These are phyloP conservation scores for Eilema sororculum DNA, from an alignment of 2,888 invertebrate species.

Conservation along the genomic window DNA sequence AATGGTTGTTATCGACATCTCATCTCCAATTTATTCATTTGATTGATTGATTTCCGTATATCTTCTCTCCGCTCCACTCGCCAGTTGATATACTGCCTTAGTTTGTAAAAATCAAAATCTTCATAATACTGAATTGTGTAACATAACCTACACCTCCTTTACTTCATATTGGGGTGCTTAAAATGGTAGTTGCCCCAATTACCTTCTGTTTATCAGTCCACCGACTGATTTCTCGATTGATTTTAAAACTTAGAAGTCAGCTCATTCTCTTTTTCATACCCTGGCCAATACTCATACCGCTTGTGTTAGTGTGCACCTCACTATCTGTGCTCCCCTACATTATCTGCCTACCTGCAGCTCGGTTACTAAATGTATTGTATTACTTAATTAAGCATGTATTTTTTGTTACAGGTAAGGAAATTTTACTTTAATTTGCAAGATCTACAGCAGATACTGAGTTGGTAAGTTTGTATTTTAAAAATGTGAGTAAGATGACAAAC, in stretches of 20 bases:
- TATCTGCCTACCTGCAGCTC: no score
- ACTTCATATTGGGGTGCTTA: no score
- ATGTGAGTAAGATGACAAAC: no score
- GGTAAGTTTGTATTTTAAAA: constrained; percentile 8
- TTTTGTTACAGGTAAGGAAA: constrained; percentile 22
- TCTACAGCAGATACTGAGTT: neutral
- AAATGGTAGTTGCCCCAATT: no score
- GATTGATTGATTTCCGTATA: neutral
- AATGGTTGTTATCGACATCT: constrained; percentile 2
- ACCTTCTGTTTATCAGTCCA: no score
- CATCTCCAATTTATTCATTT: neutral
- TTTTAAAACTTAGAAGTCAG: no score
- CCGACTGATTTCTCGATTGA: no score
- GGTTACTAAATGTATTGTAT: neutral
- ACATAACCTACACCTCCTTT: neutral
- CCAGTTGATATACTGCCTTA: neutral
- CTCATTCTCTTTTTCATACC: no score
- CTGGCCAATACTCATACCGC: no score
- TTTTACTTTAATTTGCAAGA: neutral
- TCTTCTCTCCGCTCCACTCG: neutral
- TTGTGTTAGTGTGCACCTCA: no score
- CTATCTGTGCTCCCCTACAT: no score
- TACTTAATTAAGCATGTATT: neutral
- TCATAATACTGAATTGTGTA: neutral
- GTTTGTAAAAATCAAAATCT: neutral